A percentile compares a stretch with the other conserved stretches of the same genome.
Conservation (phyloP, 2,113 vertebrate genomes). For the Trogon surrucura region DNA sequence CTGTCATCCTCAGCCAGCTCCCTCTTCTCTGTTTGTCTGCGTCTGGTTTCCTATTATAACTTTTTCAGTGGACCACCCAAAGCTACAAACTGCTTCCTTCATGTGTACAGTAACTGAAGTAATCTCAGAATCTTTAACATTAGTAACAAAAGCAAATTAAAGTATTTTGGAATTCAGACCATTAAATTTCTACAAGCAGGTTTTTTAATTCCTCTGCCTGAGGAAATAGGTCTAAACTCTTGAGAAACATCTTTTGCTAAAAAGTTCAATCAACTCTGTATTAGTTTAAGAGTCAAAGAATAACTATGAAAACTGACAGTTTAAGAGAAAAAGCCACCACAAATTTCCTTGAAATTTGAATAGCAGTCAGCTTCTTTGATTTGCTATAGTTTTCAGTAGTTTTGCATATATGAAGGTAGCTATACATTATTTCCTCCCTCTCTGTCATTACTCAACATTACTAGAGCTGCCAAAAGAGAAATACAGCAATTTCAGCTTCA, state of each 20-base stretch:
- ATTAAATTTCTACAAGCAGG: background rate
- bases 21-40: background rate
- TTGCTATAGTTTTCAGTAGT: background rate
- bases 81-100: background rate
- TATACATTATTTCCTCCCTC: background rate
- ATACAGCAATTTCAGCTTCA: background rate
- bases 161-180: background rate
- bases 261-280: background rate
- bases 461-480: background rate
- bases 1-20: background rate
- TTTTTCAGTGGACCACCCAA: background rate
- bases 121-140: background rate
- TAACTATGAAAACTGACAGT: background rate
- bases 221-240: background rate
- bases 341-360: background rate
- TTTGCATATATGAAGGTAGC: background rate
- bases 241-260: background rate
- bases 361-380: background rate
- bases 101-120: background rate
- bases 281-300: background rate
- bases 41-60: background rate
- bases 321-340: background rate
- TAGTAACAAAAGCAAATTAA: background rate
- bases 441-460: background rate
- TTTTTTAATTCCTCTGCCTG: background rate